Percentiles rank a stretch among this genome's conserved stretches.
These are phyloP conservation scores for Harpagifer antarcticus DNA, from an alignment of 2,797 vertebrate species.

Conservation along the genomic window DNA sequence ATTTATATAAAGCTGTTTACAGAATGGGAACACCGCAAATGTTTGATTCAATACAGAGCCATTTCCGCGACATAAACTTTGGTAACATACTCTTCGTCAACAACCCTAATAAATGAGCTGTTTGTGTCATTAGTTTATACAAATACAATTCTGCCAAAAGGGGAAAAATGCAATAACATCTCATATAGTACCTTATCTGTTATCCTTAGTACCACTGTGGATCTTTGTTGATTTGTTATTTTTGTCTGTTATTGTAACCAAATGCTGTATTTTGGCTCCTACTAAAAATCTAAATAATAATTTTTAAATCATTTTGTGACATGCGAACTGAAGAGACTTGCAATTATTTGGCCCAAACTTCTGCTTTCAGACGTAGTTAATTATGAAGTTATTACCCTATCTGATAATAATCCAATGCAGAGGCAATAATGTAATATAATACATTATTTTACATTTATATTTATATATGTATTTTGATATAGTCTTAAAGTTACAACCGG, in stretches of 20 bases:
- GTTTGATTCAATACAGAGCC: conserved; percentile 19
- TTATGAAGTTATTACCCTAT: too few relatives aligned
- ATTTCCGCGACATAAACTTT: conserved; percentile 30
- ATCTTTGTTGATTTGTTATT: background rate
- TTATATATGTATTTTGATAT: too few relatives aligned
- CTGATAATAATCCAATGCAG: too few relatives aligned
- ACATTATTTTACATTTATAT: too few relatives aligned
- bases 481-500: too few relatives aligned
- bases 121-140: background rate
- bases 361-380: too few relatives aligned
- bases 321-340: too few relatives aligned
- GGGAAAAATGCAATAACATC: background rate
- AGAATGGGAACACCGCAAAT: conserved; percentile 28
- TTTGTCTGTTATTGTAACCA: background rate
- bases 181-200: too few relatives aligned
- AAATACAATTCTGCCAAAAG: background rate
- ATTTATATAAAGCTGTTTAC: conserved; percentile 69
- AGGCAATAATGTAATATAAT: too few relatives aligned
- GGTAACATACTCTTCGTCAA: conserved; percentile 13
- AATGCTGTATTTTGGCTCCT: background rate
- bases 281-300: too few relatives aligned
- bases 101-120: background rate
- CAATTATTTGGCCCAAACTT: too few relatives aligned
- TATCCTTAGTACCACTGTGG: background rate
- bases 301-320: too few relatives aligned